phyloP scores from a whole-genome alignment of 1,140 invertebrate species.

The Samia ricini region DNA sequence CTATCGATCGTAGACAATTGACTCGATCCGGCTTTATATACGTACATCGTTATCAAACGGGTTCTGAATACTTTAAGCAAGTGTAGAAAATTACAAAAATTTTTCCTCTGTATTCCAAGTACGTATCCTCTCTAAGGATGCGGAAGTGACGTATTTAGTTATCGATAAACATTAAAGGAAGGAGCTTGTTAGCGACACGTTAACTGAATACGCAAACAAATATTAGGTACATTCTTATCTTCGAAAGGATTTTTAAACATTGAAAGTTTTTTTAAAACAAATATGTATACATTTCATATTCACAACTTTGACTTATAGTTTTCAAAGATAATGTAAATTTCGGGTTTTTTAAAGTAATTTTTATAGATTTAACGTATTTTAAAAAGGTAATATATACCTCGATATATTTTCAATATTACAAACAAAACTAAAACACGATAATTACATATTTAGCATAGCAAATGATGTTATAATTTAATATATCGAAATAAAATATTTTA shows the following conservation, averaged over 20 bases:
- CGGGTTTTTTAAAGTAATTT: too few relatives aligned
- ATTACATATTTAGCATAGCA: too few relatives aligned
- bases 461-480: too few relatives aligned
- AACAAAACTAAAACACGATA: too few relatives aligned
- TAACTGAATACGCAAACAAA: conserved; percentile 9
- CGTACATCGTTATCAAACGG: not conserved
- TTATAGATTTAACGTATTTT: too few relatives aligned
- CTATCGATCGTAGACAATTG: not conserved
- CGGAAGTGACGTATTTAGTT: conserved; percentile 14
- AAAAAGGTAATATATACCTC: too few relatives aligned
- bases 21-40: not conserved
- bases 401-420: too few relatives aligned
- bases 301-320: too few relatives aligned
- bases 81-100: not conserved
- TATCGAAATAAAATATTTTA: too few relatives aligned
- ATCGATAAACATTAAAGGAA: conserved; percentile 14
- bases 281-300: too few relatives aligned
- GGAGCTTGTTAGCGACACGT: conserved; percentile 10
- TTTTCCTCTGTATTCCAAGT: conserved; percentile 2
- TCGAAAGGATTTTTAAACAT: not conserved
- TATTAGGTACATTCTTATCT: not conserved
- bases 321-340: too few relatives aligned
- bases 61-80: not conserved
- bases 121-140: conserved; percentile 7
- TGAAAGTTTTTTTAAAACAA: not conserved